phyloP scores from a whole-genome alignment of 2,797 vertebrate species.

The Octomys mimax region DNA sequence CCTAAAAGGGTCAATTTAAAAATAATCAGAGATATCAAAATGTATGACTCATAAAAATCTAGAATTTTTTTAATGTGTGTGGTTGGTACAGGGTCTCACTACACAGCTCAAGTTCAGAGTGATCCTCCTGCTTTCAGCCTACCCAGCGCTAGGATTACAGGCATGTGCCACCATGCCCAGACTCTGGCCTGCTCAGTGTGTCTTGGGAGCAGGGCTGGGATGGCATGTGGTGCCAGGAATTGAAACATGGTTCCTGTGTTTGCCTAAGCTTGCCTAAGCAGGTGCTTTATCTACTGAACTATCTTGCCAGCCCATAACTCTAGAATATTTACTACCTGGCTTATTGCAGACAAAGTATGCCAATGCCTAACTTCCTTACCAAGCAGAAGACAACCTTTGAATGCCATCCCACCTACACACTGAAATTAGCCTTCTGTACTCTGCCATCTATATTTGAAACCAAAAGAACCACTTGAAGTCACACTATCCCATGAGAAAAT shows the following conservation, averaged over 20 bases:
- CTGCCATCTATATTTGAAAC: not conserved
- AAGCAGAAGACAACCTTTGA: not conserved
- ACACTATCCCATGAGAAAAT: not conserved
- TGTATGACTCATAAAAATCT: not conserved
- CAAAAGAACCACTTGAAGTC: not conserved
- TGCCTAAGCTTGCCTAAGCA: too few species aligned
- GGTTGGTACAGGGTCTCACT: not conserved
- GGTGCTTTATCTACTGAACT: too few species aligned
- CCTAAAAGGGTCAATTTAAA: not conserved
- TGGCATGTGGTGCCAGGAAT: too few species aligned
- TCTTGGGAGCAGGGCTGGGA: too few species aligned
- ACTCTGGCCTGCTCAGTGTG: too few species aligned
- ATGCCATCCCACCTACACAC: not conserved
- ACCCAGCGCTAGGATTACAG: too few species aligned
- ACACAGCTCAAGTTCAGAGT: too few species aligned
- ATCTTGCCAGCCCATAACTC: too few species aligned
- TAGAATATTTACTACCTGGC: not conserved
- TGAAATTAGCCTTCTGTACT: not conserved
- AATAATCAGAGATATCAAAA: not conserved
- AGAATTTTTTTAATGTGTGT: not conserved
- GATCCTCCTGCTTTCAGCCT: too few species aligned
- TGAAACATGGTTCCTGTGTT: too few species aligned
- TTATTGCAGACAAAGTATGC: not conserved
- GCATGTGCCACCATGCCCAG: too few species aligned
- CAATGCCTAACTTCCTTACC: not conserved